phyloP scores from a whole-genome alignment of 2,797 vertebrate genomes.

The Scyliorhinus canicula region DNA sequence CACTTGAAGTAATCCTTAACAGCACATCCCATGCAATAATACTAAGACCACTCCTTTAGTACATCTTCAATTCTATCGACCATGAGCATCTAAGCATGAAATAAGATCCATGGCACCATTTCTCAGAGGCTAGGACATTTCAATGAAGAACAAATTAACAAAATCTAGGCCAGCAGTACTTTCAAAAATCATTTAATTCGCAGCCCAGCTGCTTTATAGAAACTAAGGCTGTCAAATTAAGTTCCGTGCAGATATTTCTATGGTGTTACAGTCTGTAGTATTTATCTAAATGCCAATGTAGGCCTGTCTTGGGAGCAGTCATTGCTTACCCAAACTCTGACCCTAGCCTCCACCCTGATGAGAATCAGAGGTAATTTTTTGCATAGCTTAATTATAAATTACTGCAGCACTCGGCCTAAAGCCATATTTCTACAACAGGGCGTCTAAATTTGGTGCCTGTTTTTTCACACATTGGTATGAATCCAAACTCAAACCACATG shows the following conservation, averaged over 20 bases:
- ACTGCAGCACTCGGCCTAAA: not conserved
- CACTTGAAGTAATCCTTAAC: not conserved
- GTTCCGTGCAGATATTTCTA: not conserved
- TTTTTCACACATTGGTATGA: not conserved
- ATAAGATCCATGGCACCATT: not conserved
- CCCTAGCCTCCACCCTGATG: not conserved
- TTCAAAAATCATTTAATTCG: not conserved
- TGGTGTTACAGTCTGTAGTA: not conserved
- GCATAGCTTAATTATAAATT: not conserved
- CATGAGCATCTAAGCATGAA: not conserved
- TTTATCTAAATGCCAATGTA: not conserved
- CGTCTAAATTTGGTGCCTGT: not conserved
- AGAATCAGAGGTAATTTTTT: not conserved
- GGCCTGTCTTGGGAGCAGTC: not conserved
- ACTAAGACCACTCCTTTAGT: not conserved
- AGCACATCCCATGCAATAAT: not conserved
- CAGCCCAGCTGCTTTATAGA: not conserved
- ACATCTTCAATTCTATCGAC: not conserved
- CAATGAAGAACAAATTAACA: not conserved
- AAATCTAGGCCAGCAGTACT: not conserved
- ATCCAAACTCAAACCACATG: conserved; percentile 8
- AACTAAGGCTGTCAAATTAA: not conserved
- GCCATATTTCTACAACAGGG: not conserved
- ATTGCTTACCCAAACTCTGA: not conserved
- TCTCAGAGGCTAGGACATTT: not conserved